These are phyloP conservation scores for Xylocampa areola DNA, from an alignment of 2,888 invertebrate species.

Conservation along the genomic window DNA sequence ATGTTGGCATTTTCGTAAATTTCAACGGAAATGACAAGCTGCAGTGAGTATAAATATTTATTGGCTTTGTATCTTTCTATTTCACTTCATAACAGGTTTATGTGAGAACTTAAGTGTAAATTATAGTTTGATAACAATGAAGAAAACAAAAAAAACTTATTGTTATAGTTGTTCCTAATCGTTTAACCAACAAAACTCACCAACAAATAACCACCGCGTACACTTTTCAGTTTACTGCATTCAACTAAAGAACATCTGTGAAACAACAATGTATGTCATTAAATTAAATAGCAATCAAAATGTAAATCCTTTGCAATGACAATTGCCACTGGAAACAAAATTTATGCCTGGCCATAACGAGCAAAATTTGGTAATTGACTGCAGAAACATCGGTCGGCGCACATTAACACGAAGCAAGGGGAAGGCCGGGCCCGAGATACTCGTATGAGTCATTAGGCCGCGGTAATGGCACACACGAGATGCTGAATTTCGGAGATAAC, in stretches of 20 bases:
- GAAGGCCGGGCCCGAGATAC: slow-evolving; percentile 29
- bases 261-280: not conserved
- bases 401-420: slow-evolving; percentile 30
- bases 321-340: slow-evolving; percentile 19
- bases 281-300: slow-evolving; percentile 21
- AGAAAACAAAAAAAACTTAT: too few species aligned
- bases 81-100: too few species aligned
- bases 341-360: slow-evolving; percentile 28
- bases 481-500: slow-evolving; percentile 49
- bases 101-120: too few species aligned
- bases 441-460: slow-evolving; percentile 42
- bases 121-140: too few species aligned
- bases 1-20: slow-evolving; percentile 98
- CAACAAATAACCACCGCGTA: not conserved
- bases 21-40: slow-evolving; percentile 96
- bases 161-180: too few species aligned
- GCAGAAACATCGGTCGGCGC: slow-evolving; percentile 25
- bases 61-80: not conserved
- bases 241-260: not conserved
- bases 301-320: slow-evolving; percentile 6
- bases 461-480: slow-evolving; percentile 49
- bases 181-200: too few species aligned
- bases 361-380: slow-evolving; percentile 33
- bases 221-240: not conserved
- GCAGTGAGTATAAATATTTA: slow-evolving; percentile 91